Evolutionary conservation across 2,113 vertebrate genomes (phyloP), one percentile per base, ranked within the genome.

Genomic region (Capreolus pygargus): DNA sequence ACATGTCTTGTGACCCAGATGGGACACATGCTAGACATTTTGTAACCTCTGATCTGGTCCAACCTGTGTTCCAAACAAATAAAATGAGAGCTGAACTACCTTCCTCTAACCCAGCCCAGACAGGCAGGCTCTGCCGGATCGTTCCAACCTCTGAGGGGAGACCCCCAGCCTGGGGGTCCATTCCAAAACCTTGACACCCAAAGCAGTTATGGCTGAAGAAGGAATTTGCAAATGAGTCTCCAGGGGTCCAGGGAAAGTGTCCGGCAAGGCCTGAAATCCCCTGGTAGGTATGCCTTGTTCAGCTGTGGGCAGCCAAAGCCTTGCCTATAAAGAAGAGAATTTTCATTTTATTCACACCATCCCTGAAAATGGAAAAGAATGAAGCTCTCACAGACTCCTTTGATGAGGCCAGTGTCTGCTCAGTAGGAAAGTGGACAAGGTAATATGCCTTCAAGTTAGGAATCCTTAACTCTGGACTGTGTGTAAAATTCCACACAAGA

Each of bases 351-450:
- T 1, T 1, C 1, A 21, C 50, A 54, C 78, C 52, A 2, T 30
- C 28, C 78, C 50, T 7, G 1, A 61, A 76, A 5, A 15, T 1
- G 25, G 82, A 33, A 6, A 30, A 86, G 67, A 25, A 55, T 1
- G 7, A 47, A 23, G 55, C 2, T 5, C 28, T 36, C 33, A 10
- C 12, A 10, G 25, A 1, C 21, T 33, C 47, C 0, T 11, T 1
- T 16, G 28, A 15, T 14, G 12, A 55, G 64, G 89, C 47, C 89
- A 30, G 17, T 2, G 0, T 15, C 17, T 4, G 47, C 30, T 55
- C 1, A 0, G 14, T 0, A 23, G 30, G 30, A 14, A 50, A 25
- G 25, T 13, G 57, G 27, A 43, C 55, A 2, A 28, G 4, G 57
- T 4, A 16, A 36, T 1, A 2, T 0, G 60, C 25, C 6, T 17